These are phyloP conservation scores for Sternarchorhynchus goeldii DNA, from an alignment of 2,797 vertebrate species.

Conservation along the genomic window DNA sequence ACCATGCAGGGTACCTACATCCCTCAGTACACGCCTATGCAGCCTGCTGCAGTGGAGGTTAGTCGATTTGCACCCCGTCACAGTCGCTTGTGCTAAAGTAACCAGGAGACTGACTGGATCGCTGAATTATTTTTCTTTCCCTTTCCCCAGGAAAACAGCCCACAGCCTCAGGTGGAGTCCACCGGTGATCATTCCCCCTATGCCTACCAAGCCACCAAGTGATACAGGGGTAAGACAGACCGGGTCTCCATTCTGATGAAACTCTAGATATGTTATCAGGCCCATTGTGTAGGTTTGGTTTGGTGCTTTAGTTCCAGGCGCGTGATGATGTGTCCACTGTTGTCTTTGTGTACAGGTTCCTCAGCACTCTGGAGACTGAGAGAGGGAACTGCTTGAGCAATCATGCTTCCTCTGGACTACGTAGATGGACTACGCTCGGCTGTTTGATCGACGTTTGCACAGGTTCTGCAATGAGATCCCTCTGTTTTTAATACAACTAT, in stretches of 20 bases:
- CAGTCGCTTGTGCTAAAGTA: background rate
- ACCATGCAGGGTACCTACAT: conserved; percentile 96
- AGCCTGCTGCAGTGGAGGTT: conserved; percentile 89
- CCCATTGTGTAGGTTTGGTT: background rate
- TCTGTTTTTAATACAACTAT: conserved; percentile 90
- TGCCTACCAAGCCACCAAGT: conserved; percentile 96
- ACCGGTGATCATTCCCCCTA: conserved; percentile 94
- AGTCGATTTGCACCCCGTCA: background rate
- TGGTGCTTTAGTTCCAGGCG: background rate
- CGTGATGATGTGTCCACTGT: conserved; percentile 61
- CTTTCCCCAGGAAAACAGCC: conserved; percentile 86
- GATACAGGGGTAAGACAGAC: conserved; percentile 79
- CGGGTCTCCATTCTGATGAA: background rate
- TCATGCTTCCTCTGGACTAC: conserved; percentile 83
- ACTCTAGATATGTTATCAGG: background rate
- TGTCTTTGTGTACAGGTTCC: conserved; percentile 70
- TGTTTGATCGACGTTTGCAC: conserved; percentile 91
- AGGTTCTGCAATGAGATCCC: conserved; percentile 86
- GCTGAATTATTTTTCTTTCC: conserved; percentile 36
- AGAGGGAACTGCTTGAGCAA: conserved; percentile 88
- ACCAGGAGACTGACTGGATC: no score
- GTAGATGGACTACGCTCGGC: conserved; percentile 85
- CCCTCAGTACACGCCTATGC: conserved; percentile 93
- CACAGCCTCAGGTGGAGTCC: conserved; percentile 90
- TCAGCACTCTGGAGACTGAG: conserved; percentile 73